Base-by-base conservation (phyloP, 2,113 vertebrate species). In the Bothrops jararaca region DNA sequence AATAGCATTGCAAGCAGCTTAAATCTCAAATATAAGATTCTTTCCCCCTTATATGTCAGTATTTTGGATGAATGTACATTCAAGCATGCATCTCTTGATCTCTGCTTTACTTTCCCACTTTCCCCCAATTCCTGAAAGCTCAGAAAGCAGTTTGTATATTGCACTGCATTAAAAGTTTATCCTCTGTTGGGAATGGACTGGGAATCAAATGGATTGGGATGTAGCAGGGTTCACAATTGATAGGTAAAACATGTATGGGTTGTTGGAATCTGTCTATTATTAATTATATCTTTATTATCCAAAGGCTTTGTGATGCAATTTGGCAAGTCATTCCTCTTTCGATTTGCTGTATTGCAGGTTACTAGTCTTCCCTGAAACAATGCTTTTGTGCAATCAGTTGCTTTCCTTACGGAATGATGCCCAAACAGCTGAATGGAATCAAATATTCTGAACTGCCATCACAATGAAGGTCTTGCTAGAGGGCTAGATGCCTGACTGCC, bases 221-320 rank as follows among this genome's bases (percentile, higher is more conserved):
- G 45, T 50, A 18, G 18, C 18, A 88, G 26, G 26, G 39, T 54
- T 58, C 6, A 42, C 50, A 39, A 12, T 26, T 91, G 85, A 86
- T 1, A 29, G 54, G 45, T 85, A 53, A 57, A 50, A 86, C 60
- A 87, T 54, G 39, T 80, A 60, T 56, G 86, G 57, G 53, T 60
- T 88, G 53, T 39, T 86, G 1, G 0, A 0, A 58, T 11, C 42
- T 10, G 2, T 0, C 0, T 9, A 57, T 7, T 56, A 7, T 50
- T 53, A 1, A 20, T 34, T 85, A 89, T 10, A 4, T 50, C 90
- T 92, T 42, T 34, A n/a, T 18, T 92, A 89, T 91, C 86, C 20
- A 50, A 42, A 52, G 69, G 13, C 42, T 42, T 87, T 57, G 0
- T 4, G 23, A 52, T 86, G 23, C 54, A 24, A 29, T 60, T n/a